Evolutionary conservation across 2,888 invertebrate species (phyloP), one percentile per base, ranked within the genome.

Genomic region (Antitype chi): DNA sequence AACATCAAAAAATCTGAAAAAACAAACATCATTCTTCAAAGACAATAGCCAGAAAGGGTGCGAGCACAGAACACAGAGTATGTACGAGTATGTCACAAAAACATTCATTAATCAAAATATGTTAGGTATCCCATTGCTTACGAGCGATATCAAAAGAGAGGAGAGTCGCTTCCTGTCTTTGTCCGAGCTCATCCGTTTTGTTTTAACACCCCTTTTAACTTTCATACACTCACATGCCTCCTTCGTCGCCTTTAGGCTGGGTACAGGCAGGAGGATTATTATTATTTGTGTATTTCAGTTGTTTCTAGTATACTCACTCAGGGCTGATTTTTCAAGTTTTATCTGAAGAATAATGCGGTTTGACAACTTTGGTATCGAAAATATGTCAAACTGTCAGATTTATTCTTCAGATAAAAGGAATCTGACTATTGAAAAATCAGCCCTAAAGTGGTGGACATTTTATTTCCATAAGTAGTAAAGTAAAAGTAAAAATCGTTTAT

Each of bases 161-260:
- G 90, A 94, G 92, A 90, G 93, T 93, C 93, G 95, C 94, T 95
- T 96, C 95, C 95, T 95, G 94, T 94, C 96, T 96, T 96, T 96
- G 96, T 96, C 96, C 95, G 89, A 93, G 92, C 93, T 96, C 96
- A 96, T 96, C 93, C 96, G 96, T 96, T 96, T 96, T 96, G 96
- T 96, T 95, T 95, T 95, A 96, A 96, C 96, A 93, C 96, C 96
- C 96, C 95, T 94, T 96, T 95, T 94, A 95, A 95, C 93, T 95
- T 94, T 92, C 95, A 94, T 94, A 94, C 93, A 92, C 92, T 94
- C 94, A 94, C 91, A 93, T 91, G 93, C 91, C 92, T 95, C 93
- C 94, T 94, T 92, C 91, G 85, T 85, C 87, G 84, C 87, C 80
- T 83, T 91, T 91, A 85, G 86, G 94, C 89, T 70, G 82, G 62